A percentile compares a stretch with the other conserved stretches of the same genome.
Evolutionary conservation across 2,888 invertebrate genomes (phyloP).

Genomic region (Abrostola triplasia): DNA sequence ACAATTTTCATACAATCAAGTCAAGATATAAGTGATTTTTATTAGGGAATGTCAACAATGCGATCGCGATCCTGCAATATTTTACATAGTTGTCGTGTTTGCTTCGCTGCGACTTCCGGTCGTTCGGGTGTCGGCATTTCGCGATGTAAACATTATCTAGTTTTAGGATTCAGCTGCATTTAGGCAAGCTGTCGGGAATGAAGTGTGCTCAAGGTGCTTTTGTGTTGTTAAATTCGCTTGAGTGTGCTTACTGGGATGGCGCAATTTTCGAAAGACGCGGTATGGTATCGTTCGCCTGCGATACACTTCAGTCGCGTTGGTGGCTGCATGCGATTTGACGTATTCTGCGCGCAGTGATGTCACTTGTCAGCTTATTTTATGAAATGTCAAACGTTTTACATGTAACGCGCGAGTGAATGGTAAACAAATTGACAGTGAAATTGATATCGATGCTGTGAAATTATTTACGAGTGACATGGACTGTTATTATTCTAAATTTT

Average conservation of each 20-base stretch:
- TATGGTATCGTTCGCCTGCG: slow-evolving; percentile 88
- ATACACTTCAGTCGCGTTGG: slow-evolving; percentile 89
- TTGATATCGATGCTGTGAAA: slow-evolving; percentile 82
- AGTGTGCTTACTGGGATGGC: slow-evolving; percentile 88
- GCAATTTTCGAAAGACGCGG: slow-evolving; percentile 90
- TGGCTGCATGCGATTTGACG: slow-evolving; percentile 89
- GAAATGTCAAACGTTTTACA: slow-evolving; percentile 87
- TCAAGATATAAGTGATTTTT: slow-evolving; percentile 89
- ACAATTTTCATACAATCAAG: slow-evolving; percentile 90
- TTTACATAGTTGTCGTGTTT: slow-evolving; percentile 93
- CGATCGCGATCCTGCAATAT: slow-evolving; percentile 93
- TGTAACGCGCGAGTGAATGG: slow-evolving; percentile 84
- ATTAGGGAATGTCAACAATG: slow-evolving; percentile 92
- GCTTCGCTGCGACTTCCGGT: slow-evolving; percentile 89
- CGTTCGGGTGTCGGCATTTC: slow-evolving; percentile 87
- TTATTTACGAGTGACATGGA: slow-evolving; percentile 82
- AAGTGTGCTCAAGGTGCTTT: slow-evolving; percentile 87
- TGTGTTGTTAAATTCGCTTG: slow-evolving; percentile 87
- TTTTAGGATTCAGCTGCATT: slow-evolving; percentile 81
- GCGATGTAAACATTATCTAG: slow-evolving; percentile 89
- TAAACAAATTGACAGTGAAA: slow-evolving; percentile 86
- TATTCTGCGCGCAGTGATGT: slow-evolving; percentile 87
- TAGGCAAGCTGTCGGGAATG: slow-evolving; percentile 84
- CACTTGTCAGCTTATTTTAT: slow-evolving; percentile 87
- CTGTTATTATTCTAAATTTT: slow-evolving; percentile 88